Evolutionary conservation across 1,140 invertebrate species (phyloP).

Genomic region (Sesamia nonagrioides): DNA sequence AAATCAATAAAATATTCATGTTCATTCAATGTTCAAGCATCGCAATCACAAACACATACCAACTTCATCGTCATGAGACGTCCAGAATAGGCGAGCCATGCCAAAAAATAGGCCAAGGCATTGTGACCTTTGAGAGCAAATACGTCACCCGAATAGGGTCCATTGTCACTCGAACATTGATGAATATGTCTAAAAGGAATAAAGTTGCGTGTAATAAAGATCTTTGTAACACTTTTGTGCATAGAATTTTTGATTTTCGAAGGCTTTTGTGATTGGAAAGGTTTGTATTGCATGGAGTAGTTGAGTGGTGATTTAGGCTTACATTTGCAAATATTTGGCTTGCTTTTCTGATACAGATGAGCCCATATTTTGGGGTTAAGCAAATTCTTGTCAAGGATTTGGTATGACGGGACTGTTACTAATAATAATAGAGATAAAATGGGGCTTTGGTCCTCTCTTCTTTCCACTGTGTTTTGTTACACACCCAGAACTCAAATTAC

Average conservation of each 20-base stretch:
- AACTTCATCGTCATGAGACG: background rate
- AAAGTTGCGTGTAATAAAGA: slow-evolving; percentile 10
- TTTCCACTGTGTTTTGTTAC: no score
- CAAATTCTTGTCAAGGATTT: background rate
- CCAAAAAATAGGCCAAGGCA: slow-evolving; percentile 5
- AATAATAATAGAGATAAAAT: no score
- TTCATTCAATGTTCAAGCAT: background rate
- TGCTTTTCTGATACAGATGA: no score
- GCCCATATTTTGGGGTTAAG: background rate
- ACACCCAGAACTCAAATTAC: no score
- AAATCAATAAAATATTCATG: slow-evolving; percentile 13
- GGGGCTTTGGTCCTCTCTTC: no score
- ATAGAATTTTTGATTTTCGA: slow-evolving; percentile 23
- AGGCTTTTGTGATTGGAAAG: background rate
- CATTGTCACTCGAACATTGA: slow-evolving; percentile 31
- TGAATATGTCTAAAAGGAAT: slow-evolving; percentile 13
- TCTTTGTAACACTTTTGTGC: slow-evolving; percentile 19
- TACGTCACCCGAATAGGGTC: slow-evolving; percentile 20
- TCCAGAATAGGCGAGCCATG: slow-evolving; percentile 9
- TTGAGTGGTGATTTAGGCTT: background rate
- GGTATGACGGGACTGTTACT: background rate
- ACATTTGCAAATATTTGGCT: background rate
- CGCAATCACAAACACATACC: slow-evolving; percentile 15
- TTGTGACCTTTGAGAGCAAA: slow-evolving; percentile 25
- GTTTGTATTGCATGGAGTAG: background rate